Evolutionary conservation across 2,113 vertebrate species (phyloP).

Genomic region (Alectura lathami): DNA sequence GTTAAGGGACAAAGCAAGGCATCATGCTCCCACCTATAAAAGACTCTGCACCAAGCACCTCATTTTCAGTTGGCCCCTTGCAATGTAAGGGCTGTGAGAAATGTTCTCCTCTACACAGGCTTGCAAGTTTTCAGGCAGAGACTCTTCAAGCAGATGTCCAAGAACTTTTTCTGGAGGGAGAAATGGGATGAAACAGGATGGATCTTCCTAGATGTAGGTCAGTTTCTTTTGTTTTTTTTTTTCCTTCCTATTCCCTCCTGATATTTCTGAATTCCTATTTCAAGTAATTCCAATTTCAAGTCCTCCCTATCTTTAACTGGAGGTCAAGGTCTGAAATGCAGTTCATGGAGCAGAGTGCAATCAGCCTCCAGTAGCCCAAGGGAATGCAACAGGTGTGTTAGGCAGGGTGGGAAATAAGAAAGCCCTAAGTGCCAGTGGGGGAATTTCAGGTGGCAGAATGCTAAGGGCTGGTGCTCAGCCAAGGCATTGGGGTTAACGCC

Average conservation of each 20-base stretch:
- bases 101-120: neutral
- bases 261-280: neutral
- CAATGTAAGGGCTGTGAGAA: neutral
- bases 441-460: slow-evolving; percentile 35
- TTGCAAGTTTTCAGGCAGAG: fast-evolving
- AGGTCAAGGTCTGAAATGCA: neutral
- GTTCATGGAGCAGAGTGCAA: neutral
- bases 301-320: neutral
- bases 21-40: neutral
- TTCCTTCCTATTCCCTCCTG: neutral
- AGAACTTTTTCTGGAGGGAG: neutral
- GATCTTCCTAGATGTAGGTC: neutral
- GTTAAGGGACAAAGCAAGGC: neutral
- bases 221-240: neutral
- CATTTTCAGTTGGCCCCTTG: neutral
- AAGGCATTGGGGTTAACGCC: neutral
- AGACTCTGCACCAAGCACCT: neutral
- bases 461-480: neutral
- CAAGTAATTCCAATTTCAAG: neutral
- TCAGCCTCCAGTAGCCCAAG: neutral
- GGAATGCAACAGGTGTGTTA: neutral
- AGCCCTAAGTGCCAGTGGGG: slow-evolving; percentile 10
- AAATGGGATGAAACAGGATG: neutral
- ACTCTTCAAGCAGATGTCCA: neutral
- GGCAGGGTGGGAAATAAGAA: neutral